Evolutionary conservation across 2,888 invertebrate genomes (phyloP).

Genomic region (Drosophila borealis): DNA sequence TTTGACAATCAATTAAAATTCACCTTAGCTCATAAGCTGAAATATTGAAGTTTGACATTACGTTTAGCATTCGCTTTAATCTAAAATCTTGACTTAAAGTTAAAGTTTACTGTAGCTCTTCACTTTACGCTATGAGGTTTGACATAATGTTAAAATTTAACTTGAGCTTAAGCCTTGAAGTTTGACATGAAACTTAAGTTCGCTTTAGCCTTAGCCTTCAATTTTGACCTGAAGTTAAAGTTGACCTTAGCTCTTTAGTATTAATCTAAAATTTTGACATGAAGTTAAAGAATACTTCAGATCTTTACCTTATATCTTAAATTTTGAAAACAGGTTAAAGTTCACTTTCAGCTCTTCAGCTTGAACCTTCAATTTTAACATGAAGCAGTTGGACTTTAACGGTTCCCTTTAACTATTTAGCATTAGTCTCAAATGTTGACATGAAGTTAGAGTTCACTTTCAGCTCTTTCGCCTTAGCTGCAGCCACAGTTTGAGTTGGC

Average conservation of each 20-base stretch:
- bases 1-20: background rate
- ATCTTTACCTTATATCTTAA: too few species aligned
- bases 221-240: conserved; percentile 2
- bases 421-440: too few species aligned
- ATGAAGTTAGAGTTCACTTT: too few species aligned
- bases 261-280: background rate
- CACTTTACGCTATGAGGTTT: background rate
- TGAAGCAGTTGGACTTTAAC: background rate
- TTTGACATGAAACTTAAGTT: too few species aligned
- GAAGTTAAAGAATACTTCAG: too few species aligned
- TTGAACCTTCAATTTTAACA: background rate
- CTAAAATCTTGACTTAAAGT: conserved; percentile 1
- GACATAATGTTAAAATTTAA: too few species aligned
- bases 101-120: background rate
- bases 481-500: background rate
- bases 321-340: too few species aligned
- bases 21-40: background rate
- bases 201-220: too few species aligned
- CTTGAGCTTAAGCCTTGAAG: too few species aligned
- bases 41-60: background rate
- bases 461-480: background rate
- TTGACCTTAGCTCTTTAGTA: background rate
- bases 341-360: too few species aligned
- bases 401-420: too few species aligned
- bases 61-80: background rate